Evolutionary conservation across 2,113 vertebrate genomes (phyloP).

Genomic region (Microtus richardsoni): DNA sequence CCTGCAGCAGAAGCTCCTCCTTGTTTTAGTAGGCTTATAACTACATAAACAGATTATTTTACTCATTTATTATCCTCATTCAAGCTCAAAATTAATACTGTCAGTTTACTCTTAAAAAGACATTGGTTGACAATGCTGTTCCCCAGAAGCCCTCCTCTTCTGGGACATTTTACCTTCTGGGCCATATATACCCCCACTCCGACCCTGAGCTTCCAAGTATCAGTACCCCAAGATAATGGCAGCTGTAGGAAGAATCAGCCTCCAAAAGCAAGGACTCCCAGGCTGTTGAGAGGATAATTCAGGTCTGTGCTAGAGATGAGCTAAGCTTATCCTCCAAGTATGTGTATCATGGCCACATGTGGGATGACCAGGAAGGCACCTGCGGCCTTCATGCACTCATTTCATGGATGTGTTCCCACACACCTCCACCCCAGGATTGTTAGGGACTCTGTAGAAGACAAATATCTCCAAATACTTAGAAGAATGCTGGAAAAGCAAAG

Average conservation of each 20-base stretch:
- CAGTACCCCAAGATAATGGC: neutral
- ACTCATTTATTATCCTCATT: neutral
- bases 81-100: neutral
- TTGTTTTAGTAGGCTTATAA: neutral
- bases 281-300: neutral
- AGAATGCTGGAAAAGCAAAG: neutral
- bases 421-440: neutral
- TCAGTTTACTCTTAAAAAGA: neutral
- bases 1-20: neutral
- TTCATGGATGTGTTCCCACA: neutral
- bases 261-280: neutral
- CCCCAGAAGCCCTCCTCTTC: neutral
- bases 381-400: too few relatives aligned
- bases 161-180: neutral
- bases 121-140: neutral
- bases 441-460: neutral
- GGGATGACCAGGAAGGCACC: too few relatives aligned
- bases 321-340: neutral
- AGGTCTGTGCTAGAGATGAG: neutral
- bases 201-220: neutral
- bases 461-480: neutral
- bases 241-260: neutral
- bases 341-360: too few relatives aligned
- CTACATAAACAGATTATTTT: neutral
- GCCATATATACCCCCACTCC: too few relatives aligned